Evolutionary conservation across 2,888 invertebrate genomes (phyloP).

Genomic region (Cantharis flavilabris): DNA sequence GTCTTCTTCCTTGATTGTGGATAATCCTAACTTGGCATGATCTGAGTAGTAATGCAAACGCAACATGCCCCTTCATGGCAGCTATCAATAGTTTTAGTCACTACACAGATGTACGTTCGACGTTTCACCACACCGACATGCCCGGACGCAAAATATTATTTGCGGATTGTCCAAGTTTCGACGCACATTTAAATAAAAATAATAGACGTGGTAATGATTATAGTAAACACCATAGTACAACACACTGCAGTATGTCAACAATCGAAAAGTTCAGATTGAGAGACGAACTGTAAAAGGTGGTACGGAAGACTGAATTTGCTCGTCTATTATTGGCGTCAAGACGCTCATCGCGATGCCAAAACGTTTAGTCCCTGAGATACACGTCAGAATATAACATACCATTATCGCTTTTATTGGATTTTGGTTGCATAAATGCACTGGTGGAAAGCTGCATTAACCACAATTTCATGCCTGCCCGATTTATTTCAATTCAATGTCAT

Average conservation of each 20-base stretch:
- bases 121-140: neutral
- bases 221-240: slow-evolving; percentile 3
- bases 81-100: slow-evolving; percentile 4
- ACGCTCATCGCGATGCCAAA: slow-evolving; percentile 32
- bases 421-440: neutral
- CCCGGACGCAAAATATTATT: neutral
- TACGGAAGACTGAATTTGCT: slow-evolving; percentile 38
- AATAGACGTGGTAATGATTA: slow-evolving; percentile 7
- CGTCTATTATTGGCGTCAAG: slow-evolving; percentile 47
- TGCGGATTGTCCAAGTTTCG: neutral
- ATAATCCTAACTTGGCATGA: slow-evolving; percentile 68
- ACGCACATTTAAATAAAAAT: slow-evolving; percentile 1
- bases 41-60: slow-evolving; percentile 84
- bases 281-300: slow-evolving; percentile 44
- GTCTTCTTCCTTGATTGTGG: slow-evolving; percentile 62
- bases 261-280: slow-evolving; percentile 34
- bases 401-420: neutral
- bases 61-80: slow-evolving; percentile 68
- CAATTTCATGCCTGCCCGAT: neutral
- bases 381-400: slow-evolving; percentile 11
- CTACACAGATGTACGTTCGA: neutral
- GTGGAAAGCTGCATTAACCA: too few relatives aligned
- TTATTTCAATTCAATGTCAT: too few relatives aligned
- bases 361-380: slow-evolving; percentile 17
- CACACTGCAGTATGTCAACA: neutral